Evolutionary conservation across 2,888 invertebrate species (phyloP), one percentile per base, ranked within the genome.

Genomic region (Lamellibrachia columna): DNA sequence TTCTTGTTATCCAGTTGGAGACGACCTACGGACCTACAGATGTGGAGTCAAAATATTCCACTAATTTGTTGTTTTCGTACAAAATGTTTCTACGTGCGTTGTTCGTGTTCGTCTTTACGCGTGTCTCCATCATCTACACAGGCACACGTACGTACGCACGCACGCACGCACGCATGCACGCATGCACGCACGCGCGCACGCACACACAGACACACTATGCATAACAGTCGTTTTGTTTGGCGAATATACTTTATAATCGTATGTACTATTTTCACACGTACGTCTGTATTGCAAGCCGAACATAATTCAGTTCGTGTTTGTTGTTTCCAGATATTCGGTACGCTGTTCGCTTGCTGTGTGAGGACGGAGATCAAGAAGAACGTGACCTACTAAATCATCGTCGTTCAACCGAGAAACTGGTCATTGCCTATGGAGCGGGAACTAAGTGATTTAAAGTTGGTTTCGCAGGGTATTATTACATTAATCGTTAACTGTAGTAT

Each of bases 341-440:
- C 75, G n/a, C 75, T 75, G 75, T 75, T 75, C 75, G 75, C 75
- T 15, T 75, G 75, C n/a, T 75, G 75, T 75, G 75, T 75, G 15
- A 75, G 75, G 22, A 22, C 75, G 4, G 75, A 75, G 22, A 75
- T 75, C 75, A 75, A 75, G 75, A 75, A 75, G 75, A 75, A 15
- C n/a, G 75, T 75, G 22, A 75, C 75, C 15, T 75, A 75, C 75
- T 75, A 75, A 75, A 3, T 6, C n/a, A 6, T 75, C 75, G 6
- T n/a, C n/a, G 75, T 15, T 22, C 75, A 75, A 22, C 22, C 75
- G 15, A 15, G 22, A 22, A 75, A 15, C 22, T 15, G 4, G n/a
- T n/a, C 6, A 75, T 22, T 75, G 58, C 58, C 58, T 8, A 58
- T 58, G 58, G 58, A 75, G 22, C n/a, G 22, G 6, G 6, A 75